Base-by-base conservation (phyloP, 2,888 invertebrate species). In the Lacanobia oleracea region DNA sequence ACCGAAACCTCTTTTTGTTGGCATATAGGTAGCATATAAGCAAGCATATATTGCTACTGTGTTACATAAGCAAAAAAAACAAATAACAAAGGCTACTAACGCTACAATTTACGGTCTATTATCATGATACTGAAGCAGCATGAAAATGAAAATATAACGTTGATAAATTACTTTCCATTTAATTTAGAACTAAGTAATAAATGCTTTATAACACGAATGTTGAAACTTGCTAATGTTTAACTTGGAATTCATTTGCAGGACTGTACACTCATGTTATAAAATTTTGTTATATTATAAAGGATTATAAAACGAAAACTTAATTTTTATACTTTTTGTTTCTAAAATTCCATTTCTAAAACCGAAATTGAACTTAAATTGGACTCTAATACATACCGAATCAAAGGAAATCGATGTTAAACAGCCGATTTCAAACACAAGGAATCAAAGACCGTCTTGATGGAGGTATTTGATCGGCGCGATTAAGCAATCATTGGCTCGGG, bases 1-100 rank as follows among this genome's bases (percentile, higher is more conserved):
- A 81, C 76, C 54, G 48, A 81, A 74, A 77, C 81, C 74, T 72
- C 72, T 81, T 79, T 65, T 72, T 72, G 80, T 70, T 62, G 54
- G 33, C 40, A 78, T 78, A 81, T 65, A 76, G 40, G 37, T 50
- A 54, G 14, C 14, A 65, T 45, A 65, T 51, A 65, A 54, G 27
- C 16, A 53, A 67, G 16, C 12, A 48, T 59, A 66, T 56, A 53
- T 43, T 14, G 70, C 68, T 63, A 53, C 81, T 40, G 33, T 37
- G 27, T 61, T 54, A 53, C 23, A 54, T 50, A 78, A 66, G 37
- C 51, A 68, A 61, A 23, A 61, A 23, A 51, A 67, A 48, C 68
- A 81, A 68, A 40, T 51, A 76, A 61, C 16, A 54, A 59, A 40
- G 21, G 72, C 62, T 50, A 37, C 33, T 64, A 64, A 45, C 37